Percentiles rank a stretch among this genome's conserved stretches.
Conservation (phyloP, 2,797 vertebrate genomes). For the Huso huso region DNA sequence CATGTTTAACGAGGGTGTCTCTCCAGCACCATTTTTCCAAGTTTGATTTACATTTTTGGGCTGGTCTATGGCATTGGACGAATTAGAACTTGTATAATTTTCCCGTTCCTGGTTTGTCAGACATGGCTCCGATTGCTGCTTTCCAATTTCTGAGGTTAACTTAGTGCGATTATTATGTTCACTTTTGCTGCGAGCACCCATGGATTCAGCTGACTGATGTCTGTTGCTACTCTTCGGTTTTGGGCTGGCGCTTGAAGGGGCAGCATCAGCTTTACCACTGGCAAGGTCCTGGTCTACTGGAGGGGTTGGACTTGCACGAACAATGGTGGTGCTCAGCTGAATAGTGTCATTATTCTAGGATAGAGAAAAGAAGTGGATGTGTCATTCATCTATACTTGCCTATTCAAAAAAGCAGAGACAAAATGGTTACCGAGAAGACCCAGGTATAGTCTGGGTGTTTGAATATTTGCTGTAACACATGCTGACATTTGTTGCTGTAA, state of each 20-base stretch:
- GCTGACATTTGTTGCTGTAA: too few relatives aligned
- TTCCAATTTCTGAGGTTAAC: too few relatives aligned
- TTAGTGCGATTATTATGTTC: conserved; percentile 33
- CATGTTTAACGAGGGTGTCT: conserved; percentile 10
- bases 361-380: conserved; percentile 1
- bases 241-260: not conserved
- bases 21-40: too few relatives aligned
- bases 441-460: too few relatives aligned
- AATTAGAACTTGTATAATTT: too few relatives aligned
- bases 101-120: not conserved
- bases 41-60: too few relatives aligned
- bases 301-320: conserved; percentile 75
- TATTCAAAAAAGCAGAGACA: too few relatives aligned
- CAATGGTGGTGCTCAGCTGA: conserved; percentile 83
- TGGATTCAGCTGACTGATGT: conserved; percentile 23
- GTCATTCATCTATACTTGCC: not conserved
- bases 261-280: conserved; percentile 12
- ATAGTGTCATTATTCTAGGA: conserved; percentile 61
- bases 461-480: too few relatives aligned
- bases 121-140: conserved; percentile 22
- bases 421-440: too few relatives aligned
- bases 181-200: conserved; percentile 47
- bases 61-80: too few relatives aligned
- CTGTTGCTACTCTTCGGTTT: conserved; percentile 14
- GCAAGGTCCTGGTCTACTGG: conserved; percentile 46